These are phyloP conservation scores for Pantherophis vulpinus DNA, from an alignment of 2,797 vertebrate species.

Conservation along the genomic window DNA sequence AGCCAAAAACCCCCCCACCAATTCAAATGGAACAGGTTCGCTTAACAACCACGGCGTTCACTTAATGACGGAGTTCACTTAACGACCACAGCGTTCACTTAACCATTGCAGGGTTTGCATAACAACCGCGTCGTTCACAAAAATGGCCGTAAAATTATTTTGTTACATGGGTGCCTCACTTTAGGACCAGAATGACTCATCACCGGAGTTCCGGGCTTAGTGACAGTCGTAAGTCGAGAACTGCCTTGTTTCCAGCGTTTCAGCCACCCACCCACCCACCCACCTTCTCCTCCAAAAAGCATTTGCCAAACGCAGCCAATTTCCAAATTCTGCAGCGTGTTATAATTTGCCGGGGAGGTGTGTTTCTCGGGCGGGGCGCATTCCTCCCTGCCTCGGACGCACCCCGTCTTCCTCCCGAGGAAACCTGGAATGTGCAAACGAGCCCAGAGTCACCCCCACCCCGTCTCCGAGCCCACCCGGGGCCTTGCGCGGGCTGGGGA, in stretches of 20 bases:
- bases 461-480: too few relatives aligned
- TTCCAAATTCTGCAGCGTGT: not conserved
- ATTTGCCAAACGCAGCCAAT: not conserved
- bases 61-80: too few relatives aligned
- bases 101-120: too few relatives aligned
- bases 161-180: not conserved
- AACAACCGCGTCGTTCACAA: too few relatives aligned
- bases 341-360: too few relatives aligned
- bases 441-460: too few relatives aligned
- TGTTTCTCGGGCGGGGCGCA: not conserved
- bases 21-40: not conserved
- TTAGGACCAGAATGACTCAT: not conserved
- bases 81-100: too few relatives aligned
- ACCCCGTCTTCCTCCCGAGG: not conserved
- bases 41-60: not conserved
- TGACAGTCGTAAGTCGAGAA: not conserved
- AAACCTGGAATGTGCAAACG: not conserved
- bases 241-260: not conserved
- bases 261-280: accelerated
- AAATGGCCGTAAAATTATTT: too few relatives aligned
- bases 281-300: too few relatives aligned
- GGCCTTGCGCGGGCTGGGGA: not conserved
- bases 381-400: not conserved
- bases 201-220: accelerated
- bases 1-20: accelerated